phyloP scores from a whole-genome alignment of 2,888 invertebrate genomes.

The Macaria liturata region DNA sequence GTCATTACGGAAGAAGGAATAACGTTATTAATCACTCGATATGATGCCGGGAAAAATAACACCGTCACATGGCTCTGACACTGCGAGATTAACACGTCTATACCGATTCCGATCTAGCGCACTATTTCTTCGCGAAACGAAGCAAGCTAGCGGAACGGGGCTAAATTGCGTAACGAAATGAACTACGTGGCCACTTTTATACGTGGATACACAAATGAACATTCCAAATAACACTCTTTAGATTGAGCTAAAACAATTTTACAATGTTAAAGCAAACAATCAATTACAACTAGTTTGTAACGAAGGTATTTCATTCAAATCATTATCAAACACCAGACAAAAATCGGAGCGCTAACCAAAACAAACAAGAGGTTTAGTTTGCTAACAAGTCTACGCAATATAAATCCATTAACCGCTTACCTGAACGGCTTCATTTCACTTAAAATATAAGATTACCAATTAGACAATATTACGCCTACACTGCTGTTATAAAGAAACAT shows the following conservation, averaged over 20 bases:
- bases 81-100: constrained; percentile 76
- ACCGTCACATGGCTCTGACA: constrained; percentile 79
- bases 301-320: no score
- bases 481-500: constrained; percentile 30
- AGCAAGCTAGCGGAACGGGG: constrained; percentile 13
- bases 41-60: constrained; percentile 76
- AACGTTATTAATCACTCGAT: constrained; percentile 78
- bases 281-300: no score
- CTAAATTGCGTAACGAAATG: constrained; percentile 18
- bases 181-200: constrained; percentile 11
- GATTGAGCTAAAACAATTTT: no score
- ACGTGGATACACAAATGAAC: constrained; percentile 1
- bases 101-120: constrained; percentile 51
- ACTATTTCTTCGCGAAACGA: constrained; percentile 29
- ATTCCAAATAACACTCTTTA: no score
- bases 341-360: no score
- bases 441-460: constrained; percentile 38
- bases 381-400: constrained; percentile 22
- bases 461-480: constrained; percentile 22
- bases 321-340: no score
- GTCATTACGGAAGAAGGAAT: constrained; percentile 68
- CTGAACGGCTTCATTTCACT: constrained; percentile 21
- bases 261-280: no score
- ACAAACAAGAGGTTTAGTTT: constrained; percentile 7
- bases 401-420: constrained; percentile 29